Base-by-base conservation (phyloP, 2,888 invertebrate genomes). In the Penaeus monodon region DNA sequence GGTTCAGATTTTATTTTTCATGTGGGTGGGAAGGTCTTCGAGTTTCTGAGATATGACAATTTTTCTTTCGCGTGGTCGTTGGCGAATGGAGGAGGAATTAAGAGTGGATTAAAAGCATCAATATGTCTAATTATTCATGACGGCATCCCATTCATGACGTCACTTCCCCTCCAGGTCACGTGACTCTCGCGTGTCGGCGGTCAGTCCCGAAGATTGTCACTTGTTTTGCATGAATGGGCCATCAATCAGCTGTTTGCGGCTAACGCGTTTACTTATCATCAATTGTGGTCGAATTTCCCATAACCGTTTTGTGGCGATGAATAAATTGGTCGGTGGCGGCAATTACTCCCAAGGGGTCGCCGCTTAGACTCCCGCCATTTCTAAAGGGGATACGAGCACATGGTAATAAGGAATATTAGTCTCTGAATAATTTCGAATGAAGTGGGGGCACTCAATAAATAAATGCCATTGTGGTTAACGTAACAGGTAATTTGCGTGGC, bases 201-300 rank as follows among this genome's bases (percentile, higher is more conserved):
- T 70, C 79, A 63, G 24, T 84, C 70, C 27, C 57, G 70, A 68
- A 66, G 66, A 81, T 44, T 70, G 68, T 81, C 81, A 81, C 81
- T 81, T 81, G 81, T 81, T 81, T 66, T 70, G 70, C 68, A 68
- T 79, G 79, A 70, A 78, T 79, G 77, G 84, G 22, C 84, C 79
- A 70, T 79, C 84, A 78, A 66, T 84, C 79, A 84, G 63, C 70
- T 29, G 77, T 66, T 84, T 65, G 84, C 44, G 84, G 77, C 66
- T 70, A 57, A 66, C 66, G 29, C 76, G 77, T 77, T 84, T 77
- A 77, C 84, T 84, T 84, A 84, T 77, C 84, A 66, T 77, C 84
- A 49, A 64, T 77, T 84, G 49, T 84, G 77, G 63, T 65, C 80
- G 65, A 64, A 65, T 65, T 80, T 64, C 80, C 64, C 29, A 27